Base-by-base conservation (phyloP, 2,797 vertebrate species). In the Rhodeus uyekii region DNA sequence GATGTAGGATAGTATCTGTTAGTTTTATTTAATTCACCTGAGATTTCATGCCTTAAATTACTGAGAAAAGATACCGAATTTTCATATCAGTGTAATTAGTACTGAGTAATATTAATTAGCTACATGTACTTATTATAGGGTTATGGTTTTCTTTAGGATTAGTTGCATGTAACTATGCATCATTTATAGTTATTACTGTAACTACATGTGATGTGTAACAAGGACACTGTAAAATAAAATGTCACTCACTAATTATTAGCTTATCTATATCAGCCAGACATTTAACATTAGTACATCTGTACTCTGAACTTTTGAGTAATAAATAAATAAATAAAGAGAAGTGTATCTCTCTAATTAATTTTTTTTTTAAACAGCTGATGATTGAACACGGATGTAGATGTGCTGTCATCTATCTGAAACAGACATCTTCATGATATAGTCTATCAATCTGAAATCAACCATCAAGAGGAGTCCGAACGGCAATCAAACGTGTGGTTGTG, bases 401-500 rank as follows among this genome's bases (percentile, higher is more conserved):
- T 18, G 22, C 10, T 12, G 42, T 64, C 24, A n/a, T 80, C 16
- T 19, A 58, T 42, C 48, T 71, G 67, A 71, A 46, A 67, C 2
- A 29, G 38, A 67, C 27, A 36, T 48, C 27, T 80, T 29, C 22
- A 10, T 24, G n/a, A 29, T 91, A 81, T 58, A 63, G 39, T 87
- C 86, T 86, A 86, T 88, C 86, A 91, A 90, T 80, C 46, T 81
- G 13, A 55, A 87, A 65, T 42, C 73, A 78, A 74, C 39, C 63
- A 67, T 83, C 82, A 82, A 19, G 86, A 91, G 90, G 86, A 91
- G 90, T 93, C 91, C 91, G 86, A 88, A 90, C 86, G 86, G 88
- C 90, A 88, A 90, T 88, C 86, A 90, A 89, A 91, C 81, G 87
- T 92, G 89, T 89, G 92, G 90, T 92, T 92, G 90, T 93, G 91